phyloP scores from a whole-genome alignment of 2,113 vertebrate species.

The Atrichornis clamosus region DNA sequence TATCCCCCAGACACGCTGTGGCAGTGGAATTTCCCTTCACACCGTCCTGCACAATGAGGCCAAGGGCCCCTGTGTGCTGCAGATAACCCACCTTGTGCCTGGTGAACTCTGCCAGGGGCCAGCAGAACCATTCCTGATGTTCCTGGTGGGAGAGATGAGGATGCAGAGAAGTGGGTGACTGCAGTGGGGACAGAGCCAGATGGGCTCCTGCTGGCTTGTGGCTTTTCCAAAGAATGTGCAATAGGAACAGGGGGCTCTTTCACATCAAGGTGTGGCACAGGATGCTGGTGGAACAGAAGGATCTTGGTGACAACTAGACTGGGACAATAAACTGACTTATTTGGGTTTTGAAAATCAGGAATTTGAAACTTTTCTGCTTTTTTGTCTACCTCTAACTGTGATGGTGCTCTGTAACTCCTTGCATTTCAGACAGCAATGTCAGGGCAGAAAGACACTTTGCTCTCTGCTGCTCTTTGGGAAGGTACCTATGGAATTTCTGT shows the following conservation, averaged over 20 bases:
- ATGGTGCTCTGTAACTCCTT: background rate
- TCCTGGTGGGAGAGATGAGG: background rate
- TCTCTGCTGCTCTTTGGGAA: background rate
- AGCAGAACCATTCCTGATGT: background rate
- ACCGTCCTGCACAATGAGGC: background rate
- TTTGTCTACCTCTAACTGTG: background rate
- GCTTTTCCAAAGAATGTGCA: background rate
- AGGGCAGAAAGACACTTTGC: background rate
- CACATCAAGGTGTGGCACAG: background rate
- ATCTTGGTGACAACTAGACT: background rate
- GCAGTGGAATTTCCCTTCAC: slow-evolving; percentile 10
- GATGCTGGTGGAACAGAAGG: background rate
- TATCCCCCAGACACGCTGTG: background rate
- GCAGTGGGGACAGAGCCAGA: background rate
- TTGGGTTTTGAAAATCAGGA: background rate
- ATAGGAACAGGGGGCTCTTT: background rate
- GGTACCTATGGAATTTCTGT: background rate
- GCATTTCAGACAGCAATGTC: background rate
- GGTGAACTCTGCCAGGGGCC: background rate
- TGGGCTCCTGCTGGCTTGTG: background rate
- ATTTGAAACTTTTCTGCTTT: background rate
- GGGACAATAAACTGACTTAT: background rate
- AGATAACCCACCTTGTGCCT: background rate
- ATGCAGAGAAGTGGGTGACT: background rate
- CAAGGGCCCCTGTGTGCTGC: background rate